These are phyloP conservation scores for Drosophila asahinai DNA, from an alignment of 1,140 invertebrate species.

Conservation along the genomic window DNA sequence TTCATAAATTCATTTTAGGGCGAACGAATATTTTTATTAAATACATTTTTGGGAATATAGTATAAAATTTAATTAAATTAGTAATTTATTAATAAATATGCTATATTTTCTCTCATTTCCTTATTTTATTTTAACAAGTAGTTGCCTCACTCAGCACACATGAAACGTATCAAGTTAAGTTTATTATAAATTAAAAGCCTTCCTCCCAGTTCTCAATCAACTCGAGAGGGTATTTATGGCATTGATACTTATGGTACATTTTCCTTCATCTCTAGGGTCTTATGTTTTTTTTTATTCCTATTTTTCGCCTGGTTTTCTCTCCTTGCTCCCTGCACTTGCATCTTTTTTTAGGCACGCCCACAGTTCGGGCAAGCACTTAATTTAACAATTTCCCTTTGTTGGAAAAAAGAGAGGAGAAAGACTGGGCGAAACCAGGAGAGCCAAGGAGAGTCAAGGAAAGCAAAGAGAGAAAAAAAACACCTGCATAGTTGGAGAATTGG, in stretches of 20 bases:
- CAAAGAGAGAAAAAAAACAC: conserved; percentile 1
- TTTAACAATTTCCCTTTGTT: conserved; percentile 77
- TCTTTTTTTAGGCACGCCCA: conserved; percentile 53
- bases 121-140: no score
- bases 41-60: no score
- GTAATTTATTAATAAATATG: not conserved
- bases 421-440: no score
- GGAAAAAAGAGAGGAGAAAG: not conserved
- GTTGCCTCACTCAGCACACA: no score
- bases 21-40: not conserved
- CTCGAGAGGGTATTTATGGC: conserved; percentile 27
- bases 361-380: conserved; percentile 64
- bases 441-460: no score
- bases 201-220: not conserved
- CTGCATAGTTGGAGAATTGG: conserved; percentile 33
- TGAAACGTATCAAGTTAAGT: not conserved
- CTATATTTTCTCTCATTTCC: no score
- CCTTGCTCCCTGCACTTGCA: conserved; percentile 49
- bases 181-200: not conserved
- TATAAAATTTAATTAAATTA: not conserved
- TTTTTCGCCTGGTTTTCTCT: not conserved
- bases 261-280: not conserved
- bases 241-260: conserved; percentile 16
- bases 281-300: conserved; percentile 1
- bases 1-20: not conserved